Base-by-base conservation (phyloP, 2,113 vertebrate species). In the Erpornis zantholeuca region DNA sequence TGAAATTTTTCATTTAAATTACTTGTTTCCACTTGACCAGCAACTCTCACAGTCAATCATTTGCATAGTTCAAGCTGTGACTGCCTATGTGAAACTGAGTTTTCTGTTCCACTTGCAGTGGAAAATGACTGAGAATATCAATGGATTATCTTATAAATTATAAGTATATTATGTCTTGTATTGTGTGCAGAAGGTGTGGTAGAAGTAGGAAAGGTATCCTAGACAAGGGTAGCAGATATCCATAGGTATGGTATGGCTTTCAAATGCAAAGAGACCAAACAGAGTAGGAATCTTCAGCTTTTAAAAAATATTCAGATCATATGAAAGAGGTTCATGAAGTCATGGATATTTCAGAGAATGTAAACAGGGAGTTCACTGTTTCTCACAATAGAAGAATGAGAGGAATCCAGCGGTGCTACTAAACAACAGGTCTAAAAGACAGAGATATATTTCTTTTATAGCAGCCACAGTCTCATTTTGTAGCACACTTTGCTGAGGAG, bases 401-500 rank as follows among this genome's bases (percentile, higher is more conserved):
- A 33, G 13, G 28, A 59, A 88, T 63, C 29, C 19, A 29, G 9
- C 31, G 12, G 10, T 73, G 17, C 10, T 76, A 16, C 20, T n/a
- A 38, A 84, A 21, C 8, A 80, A 21, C 4, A 25, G 9, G 35
- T 84, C 65, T 87, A 47, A 79, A 87, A 69, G 28, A 60, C 44
- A 38, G 7, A 53, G 28, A 81, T 77, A 50, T 50, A 35, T 16
- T 61, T 90, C 17, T 69, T 59, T 19, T 50, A 0, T 38, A 29
- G 3, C 29, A 70, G 6, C 4, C 25, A 35, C 18, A 21, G 12
- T 44, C 40, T 72, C 22, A 14, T 76, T 91, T 87, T 57, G 13
- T 36, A 85, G 20, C 0, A 1, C 7, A 4, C 5, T 38, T 4
- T n/a, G 27, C 19, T 36, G 10, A 2, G 4, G 38, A 84, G 29